Base-by-base conservation (phyloP, 2,797 vertebrate species). In the Pygocentrus nattereri region DNA sequence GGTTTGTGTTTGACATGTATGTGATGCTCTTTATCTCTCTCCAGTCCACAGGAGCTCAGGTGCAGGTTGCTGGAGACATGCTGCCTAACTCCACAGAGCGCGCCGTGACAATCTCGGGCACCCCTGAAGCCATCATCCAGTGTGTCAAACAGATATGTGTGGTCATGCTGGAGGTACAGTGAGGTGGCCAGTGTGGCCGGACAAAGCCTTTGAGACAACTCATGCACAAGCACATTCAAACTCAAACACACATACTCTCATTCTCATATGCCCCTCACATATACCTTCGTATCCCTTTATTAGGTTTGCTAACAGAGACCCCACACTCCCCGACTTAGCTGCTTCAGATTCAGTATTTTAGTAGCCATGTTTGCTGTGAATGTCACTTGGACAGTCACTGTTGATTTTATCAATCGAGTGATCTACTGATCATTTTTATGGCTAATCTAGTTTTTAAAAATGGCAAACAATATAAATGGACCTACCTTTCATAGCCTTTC, bases 71-170 rank as follows among this genome's bases (percentile, higher is more conserved):
- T 1, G 97, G 97, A 79, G 97, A 98, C 94, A 98, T 98, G 97
- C 94, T 99, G 92, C 97, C 97, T 91, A 99, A 98, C 93, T 99
- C 97, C 88, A 99, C 97, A 1, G 97, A 99, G 92, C 95, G 97
- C 85, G 97, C 97, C 0, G 97, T 99, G 94, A 99, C 97, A 92
- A 98, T 99, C 95, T 98, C 97, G 58, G 97, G 97, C 88, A 98
- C 97, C 78, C 97, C 97, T 27, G 97, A 99, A 74, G 97, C 97
- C 92, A 99, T 99, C 91, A 98, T 99, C 93, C 97, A 99, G 91
- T 99, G 97, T 92, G 97, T 98, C 93, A 97, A 97, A 95, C 97
- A 98, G 89, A 98, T 98, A 92, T 98, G 97, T 94, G 97, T 99
- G 93, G 97, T 98, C 93, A 98, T 98, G 96, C 94, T 99, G 94